Evolutionary conservation across 2,797 vertebrate species (phyloP), one percentile per base, ranked within the genome.

Genomic region (Melanogrammus aeglefinus): DNA sequence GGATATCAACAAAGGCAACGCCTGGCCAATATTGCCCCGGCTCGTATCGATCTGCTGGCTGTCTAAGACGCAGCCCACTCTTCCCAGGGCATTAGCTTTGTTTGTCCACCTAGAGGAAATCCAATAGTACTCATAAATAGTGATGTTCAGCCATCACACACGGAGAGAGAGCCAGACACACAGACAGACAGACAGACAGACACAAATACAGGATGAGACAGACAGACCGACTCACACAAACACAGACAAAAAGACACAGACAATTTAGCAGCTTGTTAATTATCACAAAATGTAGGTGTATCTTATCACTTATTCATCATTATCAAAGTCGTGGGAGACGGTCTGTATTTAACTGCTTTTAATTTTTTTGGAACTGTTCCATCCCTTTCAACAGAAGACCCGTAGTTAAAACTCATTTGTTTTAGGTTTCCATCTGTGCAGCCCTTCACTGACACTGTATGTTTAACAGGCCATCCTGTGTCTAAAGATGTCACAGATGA

Each of bases 91-190:
- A 81, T 86, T 81, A 80, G 77, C 87, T 87, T 81, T 90, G 83
- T 88, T 89, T 84, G 84, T 87, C 87, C 85, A 85, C 86, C 89
- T 83, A 79, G 89, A 83, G 79, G 77, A 91, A 93, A 91, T 91
- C 87, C 90, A 91, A 90, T 91, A 91, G 76, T 71, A 79, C 87
- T 91, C 92, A 89, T 93, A 92, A 93, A 93, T 91, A 90, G 84
- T 73, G 31, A 76, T 76, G 82, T 86, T 77, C 88, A 86, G 82
- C 80, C 84, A 88, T 82, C 86, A 69, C 57, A 63, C 57, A 63
- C 57, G n/a, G 10, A 63, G 6, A 24, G 10, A 63, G 6, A n/a
- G 16, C n/a, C 63, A 69, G 14, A 69, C 9, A 12, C 2, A 69
- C 63, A 27, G 24, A 69, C 9, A 12, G 7, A 69, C 63, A 27